Percentiles rank a stretch among this genome's conserved stretches.
Conservation (phyloP, 2,113 vertebrate species). For the Pangasianodon gigas region DNA sequence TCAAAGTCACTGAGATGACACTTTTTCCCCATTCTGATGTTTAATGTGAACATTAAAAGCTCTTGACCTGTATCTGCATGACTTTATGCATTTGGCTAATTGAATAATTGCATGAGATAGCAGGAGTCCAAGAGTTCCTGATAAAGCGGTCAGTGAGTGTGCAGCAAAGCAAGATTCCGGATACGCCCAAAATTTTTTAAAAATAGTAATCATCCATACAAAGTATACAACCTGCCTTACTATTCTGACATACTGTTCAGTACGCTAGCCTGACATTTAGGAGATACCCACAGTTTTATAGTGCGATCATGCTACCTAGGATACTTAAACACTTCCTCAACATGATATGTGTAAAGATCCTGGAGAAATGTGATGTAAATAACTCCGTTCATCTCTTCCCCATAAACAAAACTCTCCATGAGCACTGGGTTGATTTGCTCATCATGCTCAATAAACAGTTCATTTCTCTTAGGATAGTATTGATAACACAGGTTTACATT, state of each 20-base stretch:
- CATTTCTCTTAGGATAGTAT: not conserved
- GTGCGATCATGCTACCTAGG: not conserved
- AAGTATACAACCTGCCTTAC: not conserved
- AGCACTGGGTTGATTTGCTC: not conserved
- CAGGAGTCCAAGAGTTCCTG: not conserved
- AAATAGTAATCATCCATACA: not conserved
- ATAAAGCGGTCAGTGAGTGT: not conserved
- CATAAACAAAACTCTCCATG: not conserved
- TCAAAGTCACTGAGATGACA: not conserved
- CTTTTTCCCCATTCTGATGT: not conserved
- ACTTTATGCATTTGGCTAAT: not conserved
- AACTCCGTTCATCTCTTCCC: not conserved
- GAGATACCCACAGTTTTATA: not conserved
- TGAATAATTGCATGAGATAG: not conserved
- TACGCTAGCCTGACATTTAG: not conserved
- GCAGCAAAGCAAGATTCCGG: not conserved
- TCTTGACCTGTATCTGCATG: not conserved
- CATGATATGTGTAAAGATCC: not conserved
- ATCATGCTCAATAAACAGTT: not conserved
- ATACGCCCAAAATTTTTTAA: not conserved
- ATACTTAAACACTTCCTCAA: not conserved
- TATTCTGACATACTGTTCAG: not conserved
- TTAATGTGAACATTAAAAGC: not conserved
- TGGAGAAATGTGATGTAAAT: not conserved
- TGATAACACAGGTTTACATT: not conserved